A percentile compares a stretch with the other conserved stretches of the same genome.
phyloP scores from a whole-genome alignment of 2,888 invertebrate species.

The Mantis religiosa region DNA sequence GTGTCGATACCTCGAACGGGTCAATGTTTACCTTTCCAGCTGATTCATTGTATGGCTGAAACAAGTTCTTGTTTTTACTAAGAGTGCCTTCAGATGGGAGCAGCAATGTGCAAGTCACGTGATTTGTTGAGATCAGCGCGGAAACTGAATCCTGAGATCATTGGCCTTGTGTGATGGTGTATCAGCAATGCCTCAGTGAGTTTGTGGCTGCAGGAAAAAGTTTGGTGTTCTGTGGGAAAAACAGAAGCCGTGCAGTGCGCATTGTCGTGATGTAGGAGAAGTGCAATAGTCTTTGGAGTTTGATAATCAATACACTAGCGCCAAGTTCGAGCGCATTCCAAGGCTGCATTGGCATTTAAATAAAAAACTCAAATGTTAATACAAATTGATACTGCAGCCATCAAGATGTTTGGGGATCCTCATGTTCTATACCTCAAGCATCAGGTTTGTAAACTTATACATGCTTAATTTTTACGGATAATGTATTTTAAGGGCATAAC shows the following conservation, averaged over 20 bases:
- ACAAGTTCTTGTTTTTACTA: not conserved
- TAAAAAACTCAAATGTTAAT: not conserved
- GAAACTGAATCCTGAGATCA: not conserved
- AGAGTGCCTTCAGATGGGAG: not conserved
- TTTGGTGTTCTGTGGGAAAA: too few relatives aligned
- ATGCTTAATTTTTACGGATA: too few relatives aligned
- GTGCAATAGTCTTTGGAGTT: too few relatives aligned
- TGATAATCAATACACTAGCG: too few relatives aligned
- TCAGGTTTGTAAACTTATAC: conserved; percentile 24
- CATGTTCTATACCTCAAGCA: conserved; percentile 29
- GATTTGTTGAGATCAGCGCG: not conserved
- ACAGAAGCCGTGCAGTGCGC: too few relatives aligned
- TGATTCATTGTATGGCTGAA: not conserved
- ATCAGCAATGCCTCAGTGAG: not conserved
- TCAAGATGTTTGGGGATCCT: conserved; percentile 31
- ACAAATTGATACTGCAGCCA: not conserved
- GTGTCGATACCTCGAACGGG: not conserved
- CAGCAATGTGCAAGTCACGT: not conserved
- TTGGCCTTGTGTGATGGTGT: not conserved
- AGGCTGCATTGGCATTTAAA: not conserved
- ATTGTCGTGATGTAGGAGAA: too few relatives aligned
- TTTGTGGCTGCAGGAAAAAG: not conserved
- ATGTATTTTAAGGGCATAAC: too few relatives aligned
- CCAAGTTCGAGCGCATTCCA: not conserved
- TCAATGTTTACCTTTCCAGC: not conserved